phyloP scores from a whole-genome alignment of 2,797 vertebrate species.

The Anguilla megastoma region DNA sequence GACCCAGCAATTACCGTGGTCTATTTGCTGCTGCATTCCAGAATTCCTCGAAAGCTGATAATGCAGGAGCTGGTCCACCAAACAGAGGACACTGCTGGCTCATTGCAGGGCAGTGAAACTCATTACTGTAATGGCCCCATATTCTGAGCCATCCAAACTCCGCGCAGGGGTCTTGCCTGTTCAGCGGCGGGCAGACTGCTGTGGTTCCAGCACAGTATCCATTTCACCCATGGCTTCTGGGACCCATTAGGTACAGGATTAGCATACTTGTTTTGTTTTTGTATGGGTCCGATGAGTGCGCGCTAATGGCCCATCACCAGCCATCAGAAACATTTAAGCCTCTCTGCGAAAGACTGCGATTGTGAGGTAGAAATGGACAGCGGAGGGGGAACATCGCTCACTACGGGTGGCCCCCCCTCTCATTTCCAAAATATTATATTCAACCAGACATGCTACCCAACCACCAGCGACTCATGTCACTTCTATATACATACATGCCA shows the following conservation, averaged over 20 bases:
- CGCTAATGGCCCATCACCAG: constrained; percentile 27
- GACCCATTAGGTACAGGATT: constrained; percentile 17
- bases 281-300: constrained; percentile 6
- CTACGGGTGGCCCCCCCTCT: background rate
- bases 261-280: constrained; percentile 16
- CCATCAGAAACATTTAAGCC: constrained; percentile 19
- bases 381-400: background rate
- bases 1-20: background rate
- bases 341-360: constrained; percentile 1
- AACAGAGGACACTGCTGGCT: background rate
- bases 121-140: background rate
- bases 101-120: background rate
- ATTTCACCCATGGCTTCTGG: background rate
- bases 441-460: background rate
- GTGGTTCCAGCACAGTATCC: background rate
- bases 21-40: background rate
- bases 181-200: background rate
- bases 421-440: background rate
- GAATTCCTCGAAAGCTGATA: constrained; percentile 6
- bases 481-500: background rate
- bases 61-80: background rate
- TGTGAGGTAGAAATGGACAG: background rate
- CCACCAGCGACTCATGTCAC: background rate
- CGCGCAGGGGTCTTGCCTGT: background rate
- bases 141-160: background rate